These are phyloP conservation scores for Morpho achilles DNA, from an alignment of 2,888 invertebrate species.

Conservation along the genomic window DNA sequence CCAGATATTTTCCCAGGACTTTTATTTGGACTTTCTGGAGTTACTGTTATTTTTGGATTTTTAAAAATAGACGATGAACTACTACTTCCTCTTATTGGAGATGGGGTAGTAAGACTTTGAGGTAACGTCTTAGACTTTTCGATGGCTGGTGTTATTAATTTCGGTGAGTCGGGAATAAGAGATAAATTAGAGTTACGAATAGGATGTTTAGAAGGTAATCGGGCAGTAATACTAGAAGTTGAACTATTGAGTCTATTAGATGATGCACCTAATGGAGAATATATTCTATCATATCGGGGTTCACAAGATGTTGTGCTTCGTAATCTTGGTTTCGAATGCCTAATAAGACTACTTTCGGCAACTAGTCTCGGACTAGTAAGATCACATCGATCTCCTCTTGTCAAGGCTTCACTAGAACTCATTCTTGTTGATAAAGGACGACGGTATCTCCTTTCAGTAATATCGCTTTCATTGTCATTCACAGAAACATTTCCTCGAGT, in stretches of 20 bases:
- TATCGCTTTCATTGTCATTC: slow-evolving; percentile 70
- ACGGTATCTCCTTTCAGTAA: slow-evolving; percentile 57
- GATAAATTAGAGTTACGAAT: slow-evolving; percentile 69
- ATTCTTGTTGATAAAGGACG: slow-evolving; percentile 66
- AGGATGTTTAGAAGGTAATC: slow-evolving; percentile 48
- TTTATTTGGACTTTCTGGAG: slow-evolving; percentile 73
- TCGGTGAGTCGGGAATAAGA: slow-evolving; percentile 67
- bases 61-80: slow-evolving; percentile 70
- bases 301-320: slow-evolving; percentile 68
- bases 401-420: slow-evolving; percentile 66
- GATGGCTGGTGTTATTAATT: slow-evolving; percentile 61
- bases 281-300: slow-evolving; percentile 70
- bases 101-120: slow-evolving; percentile 74
- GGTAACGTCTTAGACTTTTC: slow-evolving; percentile 82
- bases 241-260: slow-evolving; percentile 62
- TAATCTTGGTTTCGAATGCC: slow-evolving; percentile 59
- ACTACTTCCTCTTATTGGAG: slow-evolving; percentile 68
- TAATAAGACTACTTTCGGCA: slow-evolving; percentile 53
- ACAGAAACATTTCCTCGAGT: slow-evolving; percentile 60
- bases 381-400: slow-evolving; percentile 61
- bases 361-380: slow-evolving; percentile 63
- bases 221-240: slow-evolving; percentile 54
- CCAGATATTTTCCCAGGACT: slow-evolving; percentile 75
- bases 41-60: slow-evolving; percentile 64
- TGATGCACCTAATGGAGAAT: slow-evolving; percentile 60